Percentiles rank a stretch among this genome's conserved stretches.
Evolutionary conservation across 2,797 vertebrate species (phyloP).

Genomic region (Syncerus caffer): DNA sequence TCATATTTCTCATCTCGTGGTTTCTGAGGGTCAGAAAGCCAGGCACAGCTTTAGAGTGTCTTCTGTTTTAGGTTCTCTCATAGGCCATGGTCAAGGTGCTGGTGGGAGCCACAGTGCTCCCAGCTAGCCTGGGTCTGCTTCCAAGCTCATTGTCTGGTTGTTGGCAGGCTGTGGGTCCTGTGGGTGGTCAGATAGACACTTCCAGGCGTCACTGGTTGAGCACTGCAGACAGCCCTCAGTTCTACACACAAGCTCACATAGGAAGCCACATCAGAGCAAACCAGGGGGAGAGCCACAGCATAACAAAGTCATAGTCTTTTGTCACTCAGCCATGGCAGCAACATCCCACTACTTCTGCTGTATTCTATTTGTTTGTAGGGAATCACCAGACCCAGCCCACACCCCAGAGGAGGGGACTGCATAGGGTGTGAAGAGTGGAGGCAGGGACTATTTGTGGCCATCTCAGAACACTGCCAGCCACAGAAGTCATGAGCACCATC

Average conservation of each 20-base stretch:
- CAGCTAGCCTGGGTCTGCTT: not conserved
- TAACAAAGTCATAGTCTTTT: not conserved
- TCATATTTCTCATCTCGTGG: not conserved
- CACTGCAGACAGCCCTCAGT: not conserved
- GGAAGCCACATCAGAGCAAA: not conserved
- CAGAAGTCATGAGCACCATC: fast-evolving
- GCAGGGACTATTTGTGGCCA: fast-evolving
- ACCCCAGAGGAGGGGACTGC: not conserved
- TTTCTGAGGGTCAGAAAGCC: not conserved
- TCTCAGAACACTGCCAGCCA: not conserved
- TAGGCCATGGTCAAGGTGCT: not conserved
- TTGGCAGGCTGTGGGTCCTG: not conserved
- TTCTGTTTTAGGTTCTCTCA: not conserved
- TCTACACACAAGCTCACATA: not conserved
- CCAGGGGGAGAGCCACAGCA: not conserved
- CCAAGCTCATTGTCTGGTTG: not conserved
- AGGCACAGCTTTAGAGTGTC: not conserved
- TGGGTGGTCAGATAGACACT: not conserved
- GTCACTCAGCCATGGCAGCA: not conserved
- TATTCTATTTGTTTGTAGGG: not conserved
- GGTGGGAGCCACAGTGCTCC: not conserved
- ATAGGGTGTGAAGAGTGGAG: not conserved
- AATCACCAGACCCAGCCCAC: not conserved
- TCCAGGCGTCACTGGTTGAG: not conserved
- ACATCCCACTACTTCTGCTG: not conserved